These are phyloP conservation scores for Mechanitis messenoides DNA, from an alignment of 2,888 invertebrate genomes.

Conservation along the genomic window DNA sequence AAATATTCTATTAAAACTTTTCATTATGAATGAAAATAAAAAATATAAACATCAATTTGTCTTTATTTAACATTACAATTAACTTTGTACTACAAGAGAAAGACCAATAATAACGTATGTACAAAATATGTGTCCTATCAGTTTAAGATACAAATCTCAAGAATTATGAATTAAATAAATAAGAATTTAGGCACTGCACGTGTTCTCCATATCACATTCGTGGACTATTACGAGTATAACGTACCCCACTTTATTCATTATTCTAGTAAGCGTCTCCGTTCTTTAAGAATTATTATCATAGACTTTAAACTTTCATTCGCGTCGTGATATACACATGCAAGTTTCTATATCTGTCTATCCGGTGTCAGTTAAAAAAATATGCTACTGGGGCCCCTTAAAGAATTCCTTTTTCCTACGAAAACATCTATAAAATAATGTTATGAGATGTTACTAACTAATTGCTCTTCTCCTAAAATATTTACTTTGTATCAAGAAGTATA, in stretches of 20 bases:
- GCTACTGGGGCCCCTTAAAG: no score
- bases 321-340: constrained; percentile 27
- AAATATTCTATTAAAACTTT: no score
- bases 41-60: constrained; percentile 66
- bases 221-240: constrained; percentile 49
- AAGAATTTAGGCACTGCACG: constrained; percentile 74
- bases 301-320: constrained; percentile 36
- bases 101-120: constrained; percentile 54
- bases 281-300: constrained; percentile 67
- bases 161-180: constrained; percentile 51
- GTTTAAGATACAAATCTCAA: constrained; percentile 33
- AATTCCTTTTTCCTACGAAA: no score
- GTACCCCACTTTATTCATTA: constrained; percentile 56
- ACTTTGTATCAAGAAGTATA: no score
- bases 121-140: constrained; percentile 52
- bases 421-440: no score
- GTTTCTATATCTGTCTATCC: constrained; percentile 13
- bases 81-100: constrained; percentile 74
- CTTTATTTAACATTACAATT: constrained; percentile 72
- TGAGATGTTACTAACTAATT: no score
- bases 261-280: constrained; percentile 74
- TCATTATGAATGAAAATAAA: constrained; percentile 30
- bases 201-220: constrained; percentile 72
- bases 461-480: no score
- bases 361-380: neutral